Evolutionary conservation across 2,113 vertebrate genomes (phyloP).

Genomic region (Eretmochelys imbricata): DNA sequence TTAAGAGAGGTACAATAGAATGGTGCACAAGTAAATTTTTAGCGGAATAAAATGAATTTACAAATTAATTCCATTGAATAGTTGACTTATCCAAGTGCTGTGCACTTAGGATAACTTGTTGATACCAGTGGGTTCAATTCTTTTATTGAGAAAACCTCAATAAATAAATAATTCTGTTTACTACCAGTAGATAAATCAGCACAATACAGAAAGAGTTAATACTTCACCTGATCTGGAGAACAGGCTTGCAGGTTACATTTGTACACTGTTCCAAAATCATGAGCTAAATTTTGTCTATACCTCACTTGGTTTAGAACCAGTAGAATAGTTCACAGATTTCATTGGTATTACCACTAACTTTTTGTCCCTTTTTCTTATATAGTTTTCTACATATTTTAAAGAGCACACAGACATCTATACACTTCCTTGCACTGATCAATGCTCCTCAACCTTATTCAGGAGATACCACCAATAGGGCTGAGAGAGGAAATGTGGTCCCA

Average conservation of each 20-base stretch:
- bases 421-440: background rate
- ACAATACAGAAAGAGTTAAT: background rate
- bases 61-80: background rate
- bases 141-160: background rate
- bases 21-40: background rate
- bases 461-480: background rate
- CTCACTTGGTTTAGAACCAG: background rate
- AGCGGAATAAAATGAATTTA: background rate
- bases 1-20: background rate
- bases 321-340: background rate
- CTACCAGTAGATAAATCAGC: background rate
- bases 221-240: background rate
- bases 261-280: background rate
- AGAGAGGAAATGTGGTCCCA: background rate
- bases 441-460: background rate
- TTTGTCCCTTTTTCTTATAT: background rate
- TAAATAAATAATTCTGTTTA: background rate
- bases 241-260: background rate
- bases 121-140: background rate
- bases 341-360: background rate
- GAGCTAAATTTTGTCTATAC: background rate
- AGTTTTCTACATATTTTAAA: background rate
- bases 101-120: background rate
- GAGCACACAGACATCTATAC: background rate
- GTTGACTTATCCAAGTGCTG: background rate